phyloP scores from a whole-genome alignment of 2,113 vertebrate species.

The Brachypteracias leptosomus region DNA sequence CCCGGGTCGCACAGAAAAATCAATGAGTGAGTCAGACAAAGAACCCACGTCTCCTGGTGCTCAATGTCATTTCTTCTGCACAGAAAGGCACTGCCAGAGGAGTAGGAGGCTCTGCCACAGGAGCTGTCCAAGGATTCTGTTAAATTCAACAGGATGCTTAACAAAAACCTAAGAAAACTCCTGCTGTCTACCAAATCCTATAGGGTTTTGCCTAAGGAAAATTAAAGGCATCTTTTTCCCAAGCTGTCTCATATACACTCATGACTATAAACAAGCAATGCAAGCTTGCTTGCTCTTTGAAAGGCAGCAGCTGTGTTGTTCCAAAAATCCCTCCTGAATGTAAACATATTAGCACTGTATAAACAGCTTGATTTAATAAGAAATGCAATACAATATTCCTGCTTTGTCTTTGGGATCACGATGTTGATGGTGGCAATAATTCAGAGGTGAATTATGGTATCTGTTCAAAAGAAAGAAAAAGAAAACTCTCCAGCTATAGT shows the following conservation, averaged over 20 bases:
- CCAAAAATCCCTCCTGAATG: conserved; percentile 51
- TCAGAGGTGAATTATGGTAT: conserved; percentile 59
- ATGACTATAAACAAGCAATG: background rate
- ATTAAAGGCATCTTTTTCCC: conserved; percentile 30
- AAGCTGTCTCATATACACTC: conserved; percentile 15
- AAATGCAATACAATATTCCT: conserved; percentile 39
- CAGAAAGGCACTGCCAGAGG: background rate
- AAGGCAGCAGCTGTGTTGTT: conserved; percentile 61
- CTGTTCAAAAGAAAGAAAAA: conserved; percentile 24
- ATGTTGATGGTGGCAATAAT: conserved; percentile 14
- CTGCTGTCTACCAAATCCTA: background rate
- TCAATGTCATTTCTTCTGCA: background rate
- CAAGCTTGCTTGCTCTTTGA: conserved; percentile 40
- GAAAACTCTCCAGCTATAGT: conserved; percentile 34
- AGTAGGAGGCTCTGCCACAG: background rate
- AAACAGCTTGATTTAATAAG: conserved; percentile 62
- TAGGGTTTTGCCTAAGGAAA: conserved; percentile 32
- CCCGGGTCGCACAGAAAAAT: background rate
- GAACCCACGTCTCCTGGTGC: background rate
- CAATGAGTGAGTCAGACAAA: background rate
- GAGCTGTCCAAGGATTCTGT: background rate
- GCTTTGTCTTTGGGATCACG: conserved; percentile 36
- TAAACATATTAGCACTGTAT: conserved; percentile 62
- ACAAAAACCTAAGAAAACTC: conserved; percentile 2
- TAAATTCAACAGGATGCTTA: background rate